Base-by-base conservation (phyloP, 1,140 invertebrate species). In the Saxidomus purpurata region DNA sequence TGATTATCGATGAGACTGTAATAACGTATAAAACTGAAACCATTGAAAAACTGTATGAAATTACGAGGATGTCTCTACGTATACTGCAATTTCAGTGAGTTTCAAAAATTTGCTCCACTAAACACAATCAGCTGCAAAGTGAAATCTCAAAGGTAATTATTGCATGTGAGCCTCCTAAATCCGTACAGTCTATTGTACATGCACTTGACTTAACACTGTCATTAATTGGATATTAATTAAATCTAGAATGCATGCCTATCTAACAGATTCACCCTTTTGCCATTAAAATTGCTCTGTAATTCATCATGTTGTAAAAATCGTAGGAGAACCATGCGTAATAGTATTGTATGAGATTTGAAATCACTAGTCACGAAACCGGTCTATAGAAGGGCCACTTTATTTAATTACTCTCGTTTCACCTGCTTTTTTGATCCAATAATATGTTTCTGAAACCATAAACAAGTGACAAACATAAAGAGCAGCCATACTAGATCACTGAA, bases 271-370 rank as follows among this genome's bases (percentile, higher is more conserved):
- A 55, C 49, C 63, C 52, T 86, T 86, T 86, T 63, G 67, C 83
- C 83, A 86, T 86, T 86, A 74, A 31, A 36, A 69, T 55, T 55
- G 25, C 22, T 36, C 67, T 74, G 40, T 59, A 82, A 67, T 36
- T 76, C 28, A n/a, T 86, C 83, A 63, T 22, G 47, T 55, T 25
- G 34, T 55, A 86, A 63, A 71, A 52, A 83, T 67, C 40, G 38
- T 40, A 15, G 36, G 40, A 67, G 6, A 55, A 11, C 61, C 34
- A 43, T 76, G 25, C 36, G 34, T 69, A 55, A 43, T 55, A 63
- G 67, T 25, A 74, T 76, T 49, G 80, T 49, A 83, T 67, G 43
- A 86, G 83, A 86, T 86, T 86, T 86, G 69, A 86, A 86, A 86
- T 86, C 83, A 55, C 43, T 43, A 71, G 67, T 74, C 83, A 71